These are phyloP conservation scores for Calosoma granatense DNA, from an alignment of 1,140 invertebrate genomes.

Conservation along the genomic window DNA sequence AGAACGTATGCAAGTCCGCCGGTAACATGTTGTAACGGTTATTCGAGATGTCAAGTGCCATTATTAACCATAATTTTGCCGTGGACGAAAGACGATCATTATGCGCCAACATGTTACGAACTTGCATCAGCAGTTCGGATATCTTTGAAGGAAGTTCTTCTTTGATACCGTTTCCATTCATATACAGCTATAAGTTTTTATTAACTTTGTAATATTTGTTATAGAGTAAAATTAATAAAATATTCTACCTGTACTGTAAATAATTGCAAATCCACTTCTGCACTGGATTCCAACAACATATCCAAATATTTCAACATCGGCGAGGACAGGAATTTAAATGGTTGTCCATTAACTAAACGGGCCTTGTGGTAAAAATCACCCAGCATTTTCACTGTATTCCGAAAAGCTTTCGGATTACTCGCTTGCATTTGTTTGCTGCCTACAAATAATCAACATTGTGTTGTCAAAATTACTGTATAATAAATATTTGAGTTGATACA, in stretches of 20 bases:
- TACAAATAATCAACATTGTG: too few relatives aligned
- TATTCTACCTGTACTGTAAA: constrained; percentile 19
- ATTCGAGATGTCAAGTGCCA: constrained; percentile 23
- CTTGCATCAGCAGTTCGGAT: constrained; percentile 17
- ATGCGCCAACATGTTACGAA: constrained; percentile 18
- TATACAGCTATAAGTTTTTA: constrained; percentile 23
- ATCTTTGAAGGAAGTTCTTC: constrained; percentile 20
- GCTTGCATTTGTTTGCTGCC: constrained; percentile 14
- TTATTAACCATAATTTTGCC: constrained; percentile 24
- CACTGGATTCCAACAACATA: constrained; percentile 20
- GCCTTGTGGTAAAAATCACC: constrained; percentile 25
- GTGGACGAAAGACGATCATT: constrained; percentile 19
- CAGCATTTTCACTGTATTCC: constrained; percentile 22
- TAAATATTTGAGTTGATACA: constrained; percentile 11
- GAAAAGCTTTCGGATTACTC: constrained; percentile 17
- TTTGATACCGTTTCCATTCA: constrained; percentile 25
- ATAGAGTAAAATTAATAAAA: not conserved
- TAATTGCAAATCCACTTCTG: constrained; percentile 19
- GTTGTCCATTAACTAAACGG: constrained; percentile 17
- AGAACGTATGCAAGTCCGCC: constrained; percentile 24
- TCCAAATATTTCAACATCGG: constrained; percentile 21
- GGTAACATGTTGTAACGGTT: constrained; percentile 19
- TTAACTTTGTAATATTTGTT: constrained; percentile 13
- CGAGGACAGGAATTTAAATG: constrained; percentile 19
- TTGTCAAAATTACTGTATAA: too few relatives aligned